phyloP scores from a whole-genome alignment of 1,140 invertebrate genomes.

The Ericerus pela region DNA sequence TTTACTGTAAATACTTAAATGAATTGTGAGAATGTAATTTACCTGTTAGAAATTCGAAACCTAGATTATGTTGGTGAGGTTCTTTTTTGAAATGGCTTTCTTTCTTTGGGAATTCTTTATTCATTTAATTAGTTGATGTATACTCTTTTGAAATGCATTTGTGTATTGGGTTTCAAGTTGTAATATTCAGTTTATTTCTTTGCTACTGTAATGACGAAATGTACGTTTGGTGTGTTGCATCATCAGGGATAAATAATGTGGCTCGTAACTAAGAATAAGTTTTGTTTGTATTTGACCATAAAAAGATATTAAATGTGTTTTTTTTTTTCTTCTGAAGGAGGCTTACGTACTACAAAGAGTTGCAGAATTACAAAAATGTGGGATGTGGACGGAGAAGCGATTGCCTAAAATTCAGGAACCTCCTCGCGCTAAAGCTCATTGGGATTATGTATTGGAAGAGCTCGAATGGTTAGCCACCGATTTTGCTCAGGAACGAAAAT shows the following conservation, averaged over 20 bases:
- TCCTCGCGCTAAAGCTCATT: conserved; percentile 79
- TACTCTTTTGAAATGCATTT: conserved; percentile 14
- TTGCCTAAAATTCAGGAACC: conserved; percentile 87
- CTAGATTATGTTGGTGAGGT: too few species aligned
- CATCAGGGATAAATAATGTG: neutral
- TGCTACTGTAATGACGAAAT: neutral
- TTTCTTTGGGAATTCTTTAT: too few species aligned
- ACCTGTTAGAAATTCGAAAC: too few species aligned
- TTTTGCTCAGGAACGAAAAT: conserved; percentile 92
- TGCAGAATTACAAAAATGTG: conserved; percentile 70
- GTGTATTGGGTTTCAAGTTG: too few species aligned
- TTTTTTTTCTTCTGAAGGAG: conserved; percentile 38
- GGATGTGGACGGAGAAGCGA: conserved; percentile 81
- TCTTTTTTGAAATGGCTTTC: too few species aligned
- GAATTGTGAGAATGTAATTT: too few species aligned
- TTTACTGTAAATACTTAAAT: too few species aligned
- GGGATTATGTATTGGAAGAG: conserved; percentile 97
- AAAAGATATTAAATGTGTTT: neutral
- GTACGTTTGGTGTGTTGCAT: neutral
- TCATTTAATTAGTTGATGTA: too few species aligned
- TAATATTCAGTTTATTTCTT: too few species aligned
- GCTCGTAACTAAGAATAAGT: neutral
- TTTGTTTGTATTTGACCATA: neutral
- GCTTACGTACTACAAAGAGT: conserved; percentile 86
- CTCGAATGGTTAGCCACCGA: conserved; percentile 96